Percentiles rank a stretch among this genome's conserved stretches.
phyloP scores from a whole-genome alignment of 2,113 vertebrate species.

The Cynoglossus semilaevis region DNA sequence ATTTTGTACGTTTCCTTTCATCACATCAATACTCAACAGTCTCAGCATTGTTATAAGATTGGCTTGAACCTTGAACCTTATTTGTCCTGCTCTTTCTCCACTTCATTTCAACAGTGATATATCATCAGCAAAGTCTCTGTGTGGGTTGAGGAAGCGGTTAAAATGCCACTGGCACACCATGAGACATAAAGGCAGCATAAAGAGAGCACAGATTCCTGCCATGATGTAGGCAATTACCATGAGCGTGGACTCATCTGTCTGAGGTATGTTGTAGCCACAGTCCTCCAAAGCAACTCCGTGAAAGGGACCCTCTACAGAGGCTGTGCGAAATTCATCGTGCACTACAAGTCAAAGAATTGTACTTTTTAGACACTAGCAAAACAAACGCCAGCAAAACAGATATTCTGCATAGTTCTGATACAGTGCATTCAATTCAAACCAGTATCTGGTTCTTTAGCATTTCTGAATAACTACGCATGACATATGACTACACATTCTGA shows the following conservation, averaged over 20 bases:
- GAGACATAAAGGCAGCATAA: conserved; percentile 97
- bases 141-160: conserved; percentile 86
- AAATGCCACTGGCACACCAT: conserved; percentile 99
- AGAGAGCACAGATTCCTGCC: conserved; percentile 97
- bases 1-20: too few relatives aligned
- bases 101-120: conserved; percentile 92
- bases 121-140: conserved; percentile 91
- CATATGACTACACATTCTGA: too few relatives aligned
- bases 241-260: conserved; percentile 96
- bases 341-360: conserved; percentile 62
- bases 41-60: too few relatives aligned
- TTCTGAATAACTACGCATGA: too few relatives aligned
- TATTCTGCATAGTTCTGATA: too few relatives aligned
- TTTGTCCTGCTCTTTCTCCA: not conserved
- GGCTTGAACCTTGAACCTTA: not conserved
- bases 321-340: conserved; percentile 90
- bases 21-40: too few relatives aligned
- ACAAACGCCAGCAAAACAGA: not conserved
- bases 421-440: too few relatives aligned
- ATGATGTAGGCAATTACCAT: conserved; percentile 99
- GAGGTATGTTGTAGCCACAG: conserved; percentile 97
- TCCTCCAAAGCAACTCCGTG: conserved; percentile 88
- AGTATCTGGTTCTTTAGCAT: too few relatives aligned
- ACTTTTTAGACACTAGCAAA: not conserved
- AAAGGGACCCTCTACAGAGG: conserved; percentile 88